These are phyloP conservation scores for Hydrolagus colliei DNA, from an alignment of 2,797 vertebrate genomes.

Conservation along the genomic window DNA sequence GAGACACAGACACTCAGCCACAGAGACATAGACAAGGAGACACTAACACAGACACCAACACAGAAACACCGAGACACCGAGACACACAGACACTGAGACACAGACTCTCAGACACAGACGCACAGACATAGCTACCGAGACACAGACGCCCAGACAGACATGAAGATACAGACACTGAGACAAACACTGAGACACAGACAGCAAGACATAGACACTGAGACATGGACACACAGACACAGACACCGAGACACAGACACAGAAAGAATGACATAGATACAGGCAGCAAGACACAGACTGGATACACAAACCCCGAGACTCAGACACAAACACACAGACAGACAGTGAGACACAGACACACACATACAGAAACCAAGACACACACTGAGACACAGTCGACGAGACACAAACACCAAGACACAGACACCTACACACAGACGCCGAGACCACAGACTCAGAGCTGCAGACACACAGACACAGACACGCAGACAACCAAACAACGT, in stretches of 20 bases:
- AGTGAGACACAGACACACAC: not conserved
- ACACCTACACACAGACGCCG: too few relatives aligned
- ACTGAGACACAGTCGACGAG: too few relatives aligned
- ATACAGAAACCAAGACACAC: not conserved
- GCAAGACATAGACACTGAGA: not conserved
- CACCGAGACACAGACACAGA: constrained; percentile 3
- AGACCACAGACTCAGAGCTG: too few relatives aligned
- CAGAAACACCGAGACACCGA: not conserved
- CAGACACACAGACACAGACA: too few relatives aligned
- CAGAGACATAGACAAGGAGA: not conserved
- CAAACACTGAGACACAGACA: not conserved
- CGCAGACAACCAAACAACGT: too few relatives aligned
- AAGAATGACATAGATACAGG: not conserved
- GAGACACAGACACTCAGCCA: too few relatives aligned
- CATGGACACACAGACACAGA: not conserved
- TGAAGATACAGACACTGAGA: not conserved
- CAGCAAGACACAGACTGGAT: not conserved
- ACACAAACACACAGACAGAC: not conserved
- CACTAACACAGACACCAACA: not conserved
- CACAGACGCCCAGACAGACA: constrained; percentile 3
- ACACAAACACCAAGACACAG: too few relatives aligned
- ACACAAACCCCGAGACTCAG: not conserved
- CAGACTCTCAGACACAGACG: not conserved
- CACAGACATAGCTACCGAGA: not conserved
- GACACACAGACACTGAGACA: constrained; percentile 1